Base-by-base conservation (phyloP, 1,140 invertebrate genomes). In the Agrilus planipennis region DNA sequence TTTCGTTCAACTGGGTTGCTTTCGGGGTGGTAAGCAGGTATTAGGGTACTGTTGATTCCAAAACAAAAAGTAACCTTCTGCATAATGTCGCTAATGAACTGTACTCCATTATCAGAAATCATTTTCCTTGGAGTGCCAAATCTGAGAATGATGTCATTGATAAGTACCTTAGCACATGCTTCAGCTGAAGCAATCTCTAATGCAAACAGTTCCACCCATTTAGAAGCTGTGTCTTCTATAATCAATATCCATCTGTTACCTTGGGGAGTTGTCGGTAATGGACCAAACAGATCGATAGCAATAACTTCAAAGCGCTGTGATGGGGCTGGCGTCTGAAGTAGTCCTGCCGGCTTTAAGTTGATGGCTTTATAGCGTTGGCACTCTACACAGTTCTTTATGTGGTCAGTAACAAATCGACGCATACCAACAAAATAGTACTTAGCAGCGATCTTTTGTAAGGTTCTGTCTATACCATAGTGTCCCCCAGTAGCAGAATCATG, bases 21-120 rank as follows among this genome's bases (percentile, higher is more conserved):
- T 44, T 46, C 22, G 9, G 54, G 45, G 23, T 53, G 42, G 29
- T 55, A 55, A 4, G 46, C 11, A 1, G 57, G 51, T 12, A 52
- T 57, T 2, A 60, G 38, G 2, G 39, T 41, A 16, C 61, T 58
- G 4, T 41, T 42, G 2, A 60, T 51, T 1, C 44, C 51, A 7
- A 59, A 21, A 6, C 39, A 42, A 36, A 51, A 46, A 14, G 44
- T 46, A 1, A 42, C 25, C 22, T 58, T 43, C 19, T 62, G 52
- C 50, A 55, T 58, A 3, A 59, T 42, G n/a, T 34, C 44, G 7
- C 31, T 14, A 7, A 32, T 14, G 15, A 28, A 22, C 15, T 35
- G 28, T 9, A 12, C 7, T 9, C 23, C 23, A 27, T 27, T 27
- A 27, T 27, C 23, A 27, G 7, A 9, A 9, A 40, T 40, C 4